Conservation (phyloP, 1,140 invertebrate species). For the Cotesia vestalis region DNA sequence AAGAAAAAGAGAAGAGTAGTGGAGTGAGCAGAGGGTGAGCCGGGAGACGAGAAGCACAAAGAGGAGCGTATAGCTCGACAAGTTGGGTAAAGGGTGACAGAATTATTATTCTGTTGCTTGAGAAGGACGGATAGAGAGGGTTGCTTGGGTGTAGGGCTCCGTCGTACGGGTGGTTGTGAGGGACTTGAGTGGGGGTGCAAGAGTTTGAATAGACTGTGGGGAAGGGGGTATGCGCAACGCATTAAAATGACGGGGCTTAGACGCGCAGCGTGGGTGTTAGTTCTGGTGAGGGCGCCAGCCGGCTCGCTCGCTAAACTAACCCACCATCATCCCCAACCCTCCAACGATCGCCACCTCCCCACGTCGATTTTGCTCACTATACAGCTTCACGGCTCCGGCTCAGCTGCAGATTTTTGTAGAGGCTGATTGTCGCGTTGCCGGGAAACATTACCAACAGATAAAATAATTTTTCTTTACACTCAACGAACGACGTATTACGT, state of each 20-base stretch:
- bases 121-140: background rate
- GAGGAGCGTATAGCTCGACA: background rate
- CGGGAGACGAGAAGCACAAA: background rate
- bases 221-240: slow-evolving; percentile 55
- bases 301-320: slow-evolving; percentile 59
- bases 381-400: slow-evolving; percentile 28
- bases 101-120: too few species aligned
- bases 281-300: slow-evolving; percentile 64
- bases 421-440: slow-evolving; percentile 27
- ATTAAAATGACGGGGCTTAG: slow-evolving; percentile 51
- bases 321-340: slow-evolving; percentile 43
- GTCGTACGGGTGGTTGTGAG: slow-evolving; percentile 5
- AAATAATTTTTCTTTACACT: background rate
- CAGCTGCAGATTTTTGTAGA: slow-evolving; percentile 21
- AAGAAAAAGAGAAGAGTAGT: too few species aligned
- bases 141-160: background rate
- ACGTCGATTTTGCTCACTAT: slow-evolving; percentile 20
- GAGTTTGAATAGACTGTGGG: background rate
- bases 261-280: slow-evolving; percentile 64
- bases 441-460: slow-evolving; percentile 8
- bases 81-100: slow-evolving; percentile 6
- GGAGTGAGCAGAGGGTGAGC: background rate
- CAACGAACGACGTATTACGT: background rate
- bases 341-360: slow-evolving; percentile 26
- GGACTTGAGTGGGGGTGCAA: slow-evolving; percentile 16